Evolutionary conservation across 2,797 vertebrate genomes (phyloP).

Genomic region (Myotis daubentonii): DNA sequence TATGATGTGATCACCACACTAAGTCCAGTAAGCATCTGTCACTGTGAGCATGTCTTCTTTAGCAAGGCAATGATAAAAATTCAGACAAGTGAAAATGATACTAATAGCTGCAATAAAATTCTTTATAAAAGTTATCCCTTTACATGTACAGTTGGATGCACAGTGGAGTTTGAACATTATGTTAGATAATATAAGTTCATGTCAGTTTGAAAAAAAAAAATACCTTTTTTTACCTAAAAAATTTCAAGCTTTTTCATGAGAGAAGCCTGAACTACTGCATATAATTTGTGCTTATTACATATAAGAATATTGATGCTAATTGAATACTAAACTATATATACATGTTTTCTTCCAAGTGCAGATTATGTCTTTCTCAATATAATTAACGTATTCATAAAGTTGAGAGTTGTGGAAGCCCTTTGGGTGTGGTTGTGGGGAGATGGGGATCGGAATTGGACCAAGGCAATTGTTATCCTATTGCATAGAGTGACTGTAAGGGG

Average conservation of each 20-base stretch:
- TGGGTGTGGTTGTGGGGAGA: neutral
- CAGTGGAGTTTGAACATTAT: neutral
- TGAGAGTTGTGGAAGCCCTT: neutral
- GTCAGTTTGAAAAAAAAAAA: neutral
- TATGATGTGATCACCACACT: neutral
- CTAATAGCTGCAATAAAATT: neutral
- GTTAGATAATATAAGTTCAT: neutral
- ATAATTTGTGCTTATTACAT: neutral
- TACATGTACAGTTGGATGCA: accelerated
- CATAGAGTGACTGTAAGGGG: neutral
- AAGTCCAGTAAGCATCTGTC: neutral
- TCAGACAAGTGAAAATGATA: neutral
- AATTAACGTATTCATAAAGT: neutral
- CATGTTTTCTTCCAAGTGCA: neutral
- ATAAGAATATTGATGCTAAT: neutral
- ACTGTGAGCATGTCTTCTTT: neutral
- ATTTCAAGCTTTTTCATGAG: neutral
- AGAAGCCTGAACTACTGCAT: neutral
- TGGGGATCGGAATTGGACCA: neutral
- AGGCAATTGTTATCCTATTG: neutral
- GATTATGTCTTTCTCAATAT: neutral
- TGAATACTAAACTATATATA: neutral
- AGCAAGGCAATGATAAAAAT: neutral
- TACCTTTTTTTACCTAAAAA: neutral
- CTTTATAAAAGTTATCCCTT: neutral